Evolutionary conservation across 2,797 vertebrate genomes (phyloP).

Genomic region (Mallotus villosus): DNA sequence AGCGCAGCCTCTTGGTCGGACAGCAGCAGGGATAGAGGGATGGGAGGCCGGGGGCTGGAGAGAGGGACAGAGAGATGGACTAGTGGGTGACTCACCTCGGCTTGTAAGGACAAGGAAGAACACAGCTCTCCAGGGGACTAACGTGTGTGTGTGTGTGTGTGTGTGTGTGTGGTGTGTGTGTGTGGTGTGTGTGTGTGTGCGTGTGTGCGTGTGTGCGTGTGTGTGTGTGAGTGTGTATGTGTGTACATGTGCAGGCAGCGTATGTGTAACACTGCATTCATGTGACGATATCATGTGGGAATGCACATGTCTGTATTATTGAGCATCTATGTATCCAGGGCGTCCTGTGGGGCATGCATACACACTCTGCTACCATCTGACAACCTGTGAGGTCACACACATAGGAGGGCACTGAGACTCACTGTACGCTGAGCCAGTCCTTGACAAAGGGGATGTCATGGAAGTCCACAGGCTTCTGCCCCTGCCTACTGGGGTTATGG

Average conservation of each 20-base stretch:
- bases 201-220: no score
- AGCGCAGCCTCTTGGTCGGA: slow-evolving; percentile 80
- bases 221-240: no score
- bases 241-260: background rate
- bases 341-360: background rate
- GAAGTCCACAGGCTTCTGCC: slow-evolving; percentile 57
- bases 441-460: slow-evolving; percentile 86
- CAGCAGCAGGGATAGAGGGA: slow-evolving; percentile 80
- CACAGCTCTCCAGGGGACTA: background rate
- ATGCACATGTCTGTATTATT: no score
- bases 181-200: slow-evolving; percentile 3
- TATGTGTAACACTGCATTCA: background rate
- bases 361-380: background rate
- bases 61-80: background rate
- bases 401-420: slow-evolving; percentile 61
- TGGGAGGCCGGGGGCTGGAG: slow-evolving; percentile 80
- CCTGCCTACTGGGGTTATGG: slow-evolving; percentile 77
- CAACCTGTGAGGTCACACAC: background rate
- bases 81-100: background rate
- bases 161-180: no score
- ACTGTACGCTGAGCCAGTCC: slow-evolving; percentile 83
- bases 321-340: no score
- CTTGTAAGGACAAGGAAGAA: background rate
- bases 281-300: background rate
- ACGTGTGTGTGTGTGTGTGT: background rate